These are phyloP conservation scores for Erythrolamprus reginae DNA, from an alignment of 2,113 vertebrate genomes.

Conservation along the genomic window DNA sequence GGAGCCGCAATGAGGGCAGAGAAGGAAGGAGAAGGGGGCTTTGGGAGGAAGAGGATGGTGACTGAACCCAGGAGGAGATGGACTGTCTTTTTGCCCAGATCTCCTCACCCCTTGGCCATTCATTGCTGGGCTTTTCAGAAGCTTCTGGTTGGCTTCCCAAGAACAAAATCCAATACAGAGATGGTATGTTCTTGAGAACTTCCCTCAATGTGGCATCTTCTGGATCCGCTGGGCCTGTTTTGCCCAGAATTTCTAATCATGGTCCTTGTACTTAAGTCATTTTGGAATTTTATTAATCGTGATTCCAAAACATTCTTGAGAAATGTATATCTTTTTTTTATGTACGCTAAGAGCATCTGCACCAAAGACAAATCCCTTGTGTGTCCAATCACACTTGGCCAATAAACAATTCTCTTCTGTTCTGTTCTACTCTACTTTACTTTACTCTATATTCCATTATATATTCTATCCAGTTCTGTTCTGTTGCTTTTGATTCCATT, in stretches of 20 bases:
- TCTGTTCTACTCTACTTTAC: too few relatives aligned
- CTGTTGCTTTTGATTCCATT: too few relatives aligned
- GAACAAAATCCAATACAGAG: background rate
- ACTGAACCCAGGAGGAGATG: background rate
- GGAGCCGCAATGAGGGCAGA: background rate
- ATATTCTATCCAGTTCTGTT: too few relatives aligned
- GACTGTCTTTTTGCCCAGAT: background rate
- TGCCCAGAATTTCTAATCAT: background rate
- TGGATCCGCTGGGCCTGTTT: background rate
- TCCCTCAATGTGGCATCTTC: background rate
- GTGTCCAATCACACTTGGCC: too few relatives aligned
- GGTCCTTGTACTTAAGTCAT: background rate
- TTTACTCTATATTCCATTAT: too few relatives aligned
- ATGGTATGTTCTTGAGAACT: background rate
- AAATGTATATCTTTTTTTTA: too few relatives aligned
- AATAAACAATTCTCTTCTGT: too few relatives aligned
- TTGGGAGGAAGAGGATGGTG: background rate
- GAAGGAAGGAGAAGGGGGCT: background rate
- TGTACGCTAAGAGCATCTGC: too few relatives aligned
- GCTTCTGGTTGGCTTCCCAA: background rate
- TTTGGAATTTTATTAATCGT: background rate
- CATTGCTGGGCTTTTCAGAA: background rate
- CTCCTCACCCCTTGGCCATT: background rate
- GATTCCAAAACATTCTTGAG: background rate
- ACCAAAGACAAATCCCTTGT: too few relatives aligned